Percentiles rank a stretch among this genome's conserved stretches.
phyloP scores from a whole-genome alignment of 1,140 invertebrate species.

The Platorchestia sp. region DNA sequence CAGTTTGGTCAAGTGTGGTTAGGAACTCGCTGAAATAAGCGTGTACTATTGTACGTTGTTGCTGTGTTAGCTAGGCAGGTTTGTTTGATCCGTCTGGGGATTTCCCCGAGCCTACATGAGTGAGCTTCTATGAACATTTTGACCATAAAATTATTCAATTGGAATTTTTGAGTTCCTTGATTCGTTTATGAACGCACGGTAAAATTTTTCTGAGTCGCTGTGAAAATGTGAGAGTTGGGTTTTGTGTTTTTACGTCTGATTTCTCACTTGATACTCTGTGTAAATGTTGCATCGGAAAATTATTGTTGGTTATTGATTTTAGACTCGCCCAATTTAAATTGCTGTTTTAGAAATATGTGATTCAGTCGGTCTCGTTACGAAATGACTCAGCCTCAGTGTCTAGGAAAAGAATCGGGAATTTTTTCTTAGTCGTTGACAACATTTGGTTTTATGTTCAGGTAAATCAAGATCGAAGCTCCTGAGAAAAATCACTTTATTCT shows the following conservation, averaged over 20 bases:
- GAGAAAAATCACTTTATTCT: too few relatives aligned
- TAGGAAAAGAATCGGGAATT: neutral
- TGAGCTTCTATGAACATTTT: neutral
- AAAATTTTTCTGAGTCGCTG: neutral
- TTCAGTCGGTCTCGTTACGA: neutral
- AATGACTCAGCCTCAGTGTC: neutral
- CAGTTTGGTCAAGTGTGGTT: neutral
- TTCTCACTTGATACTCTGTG: neutral
- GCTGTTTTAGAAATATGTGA: neutral
- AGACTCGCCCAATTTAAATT: neutral
- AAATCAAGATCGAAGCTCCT: neutral
- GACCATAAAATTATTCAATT: neutral
- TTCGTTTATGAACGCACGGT: neutral
- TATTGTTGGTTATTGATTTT: neutral
- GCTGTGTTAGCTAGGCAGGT: neutral
- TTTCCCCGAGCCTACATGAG: neutral
- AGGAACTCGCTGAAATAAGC: neutral
- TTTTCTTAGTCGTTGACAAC: neutral
- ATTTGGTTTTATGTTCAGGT: too few relatives aligned
- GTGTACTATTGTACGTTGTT: neutral
- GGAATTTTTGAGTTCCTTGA: neutral
- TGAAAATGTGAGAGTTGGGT: neutral
- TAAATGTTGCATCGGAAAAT: neutral
- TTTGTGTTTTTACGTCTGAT: neutral
- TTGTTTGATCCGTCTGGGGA: neutral